These are phyloP conservation scores for Protonibea diacanthus DNA, from an alignment of 2,797 vertebrate genomes.

Conservation along the genomic window DNA sequence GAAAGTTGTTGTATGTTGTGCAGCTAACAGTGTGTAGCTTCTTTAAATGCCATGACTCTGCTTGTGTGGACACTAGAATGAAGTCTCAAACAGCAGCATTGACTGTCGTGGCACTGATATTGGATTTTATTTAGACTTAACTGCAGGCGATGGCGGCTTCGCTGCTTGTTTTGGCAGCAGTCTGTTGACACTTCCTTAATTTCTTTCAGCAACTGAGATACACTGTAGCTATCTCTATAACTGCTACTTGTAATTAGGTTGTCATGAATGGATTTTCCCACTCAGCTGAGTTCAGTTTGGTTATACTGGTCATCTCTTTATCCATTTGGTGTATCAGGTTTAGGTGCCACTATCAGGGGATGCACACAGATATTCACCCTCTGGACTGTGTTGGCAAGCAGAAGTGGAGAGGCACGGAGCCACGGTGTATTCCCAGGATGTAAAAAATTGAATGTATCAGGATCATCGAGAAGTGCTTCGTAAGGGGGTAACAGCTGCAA, in stretches of 20 bases:
- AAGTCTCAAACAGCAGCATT: background rate
- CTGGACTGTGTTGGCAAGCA: conserved; percentile 17
- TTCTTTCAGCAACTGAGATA: background rate
- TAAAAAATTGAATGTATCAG: conserved; percentile 42
- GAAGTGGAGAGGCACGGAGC: conserved; percentile 18
- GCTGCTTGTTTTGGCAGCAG: background rate
- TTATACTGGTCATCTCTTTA: conserved; percentile 2
- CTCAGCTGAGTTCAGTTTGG: background rate
- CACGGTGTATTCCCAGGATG: conserved; percentile 18
- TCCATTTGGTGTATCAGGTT: background rate
- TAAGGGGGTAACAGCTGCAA: conserved; percentile 62
- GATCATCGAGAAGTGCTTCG: conserved; percentile 17
- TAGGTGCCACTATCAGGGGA: background rate
- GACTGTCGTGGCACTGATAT: background rate
- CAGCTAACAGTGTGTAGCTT: background rate
- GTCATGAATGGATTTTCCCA: background rate
- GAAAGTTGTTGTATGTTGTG: background rate
- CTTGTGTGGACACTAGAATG: background rate
- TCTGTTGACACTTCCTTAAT: background rate
- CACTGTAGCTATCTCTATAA: background rate
- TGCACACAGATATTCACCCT: background rate
- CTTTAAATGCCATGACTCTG: background rate
- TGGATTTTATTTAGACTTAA: conserved; percentile 6
- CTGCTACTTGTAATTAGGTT: conserved; percentile 6
- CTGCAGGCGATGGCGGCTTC: background rate